Base-by-base conservation (phyloP, 2,888 invertebrate species). In the Plebejus melissa region DNA sequence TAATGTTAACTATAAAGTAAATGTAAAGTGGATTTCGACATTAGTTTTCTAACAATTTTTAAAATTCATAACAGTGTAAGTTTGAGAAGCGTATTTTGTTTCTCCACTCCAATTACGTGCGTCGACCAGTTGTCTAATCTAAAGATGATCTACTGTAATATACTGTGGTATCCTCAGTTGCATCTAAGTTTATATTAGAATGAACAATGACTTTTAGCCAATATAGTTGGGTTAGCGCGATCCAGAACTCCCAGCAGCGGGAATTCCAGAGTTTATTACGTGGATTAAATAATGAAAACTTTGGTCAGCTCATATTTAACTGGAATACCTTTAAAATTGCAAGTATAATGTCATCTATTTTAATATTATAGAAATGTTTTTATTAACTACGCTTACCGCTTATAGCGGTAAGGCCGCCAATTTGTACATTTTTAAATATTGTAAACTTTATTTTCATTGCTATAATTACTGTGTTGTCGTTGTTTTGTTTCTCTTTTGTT, bases 141-240 rank as follows among this genome's bases (percentile, higher is more conserved):
- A 16, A 54, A 54, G 1, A 13, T 54, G 54, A 54, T 54, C 13
- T 54, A 54, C 54, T 54, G 54, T 54, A 16, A 3, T 54, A 16
- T 54, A 54, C 4, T 54, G 54, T 54, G 32, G 32, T 7, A 58
- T 65, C 16, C 65, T 65, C 32, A 36, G 65, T 36, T 65, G 65
- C 65, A 65, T 65, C 65, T 65, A 65, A 65, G 32, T 65, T 65
- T 65, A 36, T 65, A 65, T 65, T 65, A 65, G 65, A 32, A 36
- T 36, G 32, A 65, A 65, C 65, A 65, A 65, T 65, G 65, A 36
- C 65, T 65, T 65, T 65, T 32, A 11, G 3, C 60, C 32, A 65
- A 36, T 32, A 65, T 65, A 65, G 65, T 32, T 32, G 65, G 65
- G 65, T 65, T 65, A 65, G 65, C 4, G 22, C 32, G 32, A 65